Conservation (phyloP, 2,797 vertebrate species). For the Netta rufina region DNA sequence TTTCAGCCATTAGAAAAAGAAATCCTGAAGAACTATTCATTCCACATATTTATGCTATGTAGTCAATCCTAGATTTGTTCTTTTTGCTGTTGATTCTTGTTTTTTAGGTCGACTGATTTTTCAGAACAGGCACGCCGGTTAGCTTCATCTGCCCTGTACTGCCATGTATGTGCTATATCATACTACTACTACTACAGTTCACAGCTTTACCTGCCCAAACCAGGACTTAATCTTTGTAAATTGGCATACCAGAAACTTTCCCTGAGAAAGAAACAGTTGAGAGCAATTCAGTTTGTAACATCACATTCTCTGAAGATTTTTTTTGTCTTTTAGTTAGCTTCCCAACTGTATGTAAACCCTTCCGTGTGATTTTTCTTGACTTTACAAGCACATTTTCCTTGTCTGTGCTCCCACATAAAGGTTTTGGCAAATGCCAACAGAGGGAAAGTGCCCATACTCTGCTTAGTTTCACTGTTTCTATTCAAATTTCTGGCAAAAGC, state of each 20-base stretch:
- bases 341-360: slow-evolving; percentile 25
- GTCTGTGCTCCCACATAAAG: slow-evolving; percentile 33
- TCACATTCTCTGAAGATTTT: background rate
- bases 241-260: background rate
- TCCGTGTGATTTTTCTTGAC: slow-evolving; percentile 21
- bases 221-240: background rate
- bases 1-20: background rate
- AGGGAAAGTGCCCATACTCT: slow-evolving; percentile 34
- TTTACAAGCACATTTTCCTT: slow-evolving; percentile 29
- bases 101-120: background rate
- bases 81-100: background rate
- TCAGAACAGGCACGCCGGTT: background rate
- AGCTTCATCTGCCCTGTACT: background rate
- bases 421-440: slow-evolving; percentile 41
- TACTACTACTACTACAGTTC: background rate
- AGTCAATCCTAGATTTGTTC: background rate
- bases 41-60: background rate
- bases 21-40: background rate
- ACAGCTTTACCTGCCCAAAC: background rate
- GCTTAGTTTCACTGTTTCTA: slow-evolving; percentile 42
- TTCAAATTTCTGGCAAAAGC: slow-evolving; percentile 50
- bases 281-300: background rate
- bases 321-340: background rate
- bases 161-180: background rate
- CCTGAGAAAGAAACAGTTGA: background rate